phyloP scores from a whole-genome alignment of 2,888 invertebrate genomes.

The Drosophila falleni region DNA sequence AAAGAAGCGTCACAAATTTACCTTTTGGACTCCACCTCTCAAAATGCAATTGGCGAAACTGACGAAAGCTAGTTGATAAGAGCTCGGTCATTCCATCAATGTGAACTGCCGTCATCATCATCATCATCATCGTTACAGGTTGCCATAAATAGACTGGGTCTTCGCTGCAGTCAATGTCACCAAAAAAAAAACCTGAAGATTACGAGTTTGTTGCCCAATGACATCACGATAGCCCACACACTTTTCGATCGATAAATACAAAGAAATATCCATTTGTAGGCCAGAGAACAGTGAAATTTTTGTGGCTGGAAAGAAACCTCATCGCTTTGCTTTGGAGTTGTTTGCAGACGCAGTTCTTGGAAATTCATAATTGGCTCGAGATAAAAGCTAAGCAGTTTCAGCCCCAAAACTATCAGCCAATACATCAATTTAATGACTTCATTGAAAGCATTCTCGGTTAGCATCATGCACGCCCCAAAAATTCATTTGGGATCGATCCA shows the following conservation, averaged over 20 bases:
- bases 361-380: constrained; percentile 75
- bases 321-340: constrained; percentile 1
- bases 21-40: constrained; percentile 15
- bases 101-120: constrained; percentile 16
- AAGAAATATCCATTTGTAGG: constrained; percentile 11
- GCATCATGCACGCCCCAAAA: constrained; percentile 56
- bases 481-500: constrained; percentile 33
- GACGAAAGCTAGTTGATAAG: constrained; percentile 23
- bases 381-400: constrained; percentile 53
- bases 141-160: constrained; percentile 39
- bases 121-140: constrained; percentile 26
- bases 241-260: constrained; percentile 7
- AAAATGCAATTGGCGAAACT: constrained; percentile 18
- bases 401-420: constrained; percentile 59
- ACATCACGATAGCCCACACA: constrained; percentile 58
- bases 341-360: constrained; percentile 63
- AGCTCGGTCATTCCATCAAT: constrained; percentile 26
- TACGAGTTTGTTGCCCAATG: constrained; percentile 38
- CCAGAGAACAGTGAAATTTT: constrained; percentile 43
- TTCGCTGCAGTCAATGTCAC: constrained; percentile 47
- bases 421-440: constrained; percentile 83
- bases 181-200: constrained; percentile 18
- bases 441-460: constrained; percentile 74
- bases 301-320: constrained; percentile 1
- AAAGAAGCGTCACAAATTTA: constrained; percentile 74